Evolutionary conservation across 2,888 invertebrate genomes (phyloP).

Genomic region (Sipha maydis): DNA sequence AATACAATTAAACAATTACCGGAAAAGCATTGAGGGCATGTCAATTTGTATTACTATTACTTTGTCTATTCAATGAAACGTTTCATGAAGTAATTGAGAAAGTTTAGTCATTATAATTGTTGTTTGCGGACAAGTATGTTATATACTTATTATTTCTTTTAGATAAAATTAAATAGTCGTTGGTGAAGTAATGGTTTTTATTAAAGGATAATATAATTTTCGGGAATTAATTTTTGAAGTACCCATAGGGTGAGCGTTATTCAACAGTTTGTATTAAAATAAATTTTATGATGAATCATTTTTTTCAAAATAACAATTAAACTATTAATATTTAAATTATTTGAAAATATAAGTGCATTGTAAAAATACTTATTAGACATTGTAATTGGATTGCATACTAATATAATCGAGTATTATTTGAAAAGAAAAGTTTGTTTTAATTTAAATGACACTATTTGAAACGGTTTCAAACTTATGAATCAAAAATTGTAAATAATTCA

Average conservation of each 20-base stretch:
- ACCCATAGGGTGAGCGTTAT: neutral
- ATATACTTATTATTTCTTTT: constrained; percentile 6
- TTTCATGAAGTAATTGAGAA: neutral
- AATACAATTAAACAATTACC: neutral
- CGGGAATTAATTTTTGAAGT: neutral
- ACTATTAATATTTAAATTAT: no score
- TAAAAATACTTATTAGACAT: no score
- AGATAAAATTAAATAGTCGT: neutral
- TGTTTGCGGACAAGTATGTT: neutral
- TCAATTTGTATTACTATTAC: neutral
- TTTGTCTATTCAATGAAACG: neutral
- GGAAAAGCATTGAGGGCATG: neutral
- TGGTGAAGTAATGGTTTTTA: neutral
- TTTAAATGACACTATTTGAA: no score
- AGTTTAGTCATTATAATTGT: neutral
- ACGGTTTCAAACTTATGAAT: no score
- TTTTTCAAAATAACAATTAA: neutral
- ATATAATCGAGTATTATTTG: no score
- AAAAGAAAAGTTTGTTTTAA: no score
- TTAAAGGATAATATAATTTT: neutral
- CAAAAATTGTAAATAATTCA: no score
- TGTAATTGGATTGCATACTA: no score
- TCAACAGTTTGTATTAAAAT: neutral
- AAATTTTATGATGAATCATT: neutral
- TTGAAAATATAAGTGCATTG: no score